Percentiles rank a stretch among this genome's conserved stretches.
Evolutionary conservation across 2,113 vertebrate genomes (phyloP).

Genomic region (Carettochelys insculpta): DNA sequence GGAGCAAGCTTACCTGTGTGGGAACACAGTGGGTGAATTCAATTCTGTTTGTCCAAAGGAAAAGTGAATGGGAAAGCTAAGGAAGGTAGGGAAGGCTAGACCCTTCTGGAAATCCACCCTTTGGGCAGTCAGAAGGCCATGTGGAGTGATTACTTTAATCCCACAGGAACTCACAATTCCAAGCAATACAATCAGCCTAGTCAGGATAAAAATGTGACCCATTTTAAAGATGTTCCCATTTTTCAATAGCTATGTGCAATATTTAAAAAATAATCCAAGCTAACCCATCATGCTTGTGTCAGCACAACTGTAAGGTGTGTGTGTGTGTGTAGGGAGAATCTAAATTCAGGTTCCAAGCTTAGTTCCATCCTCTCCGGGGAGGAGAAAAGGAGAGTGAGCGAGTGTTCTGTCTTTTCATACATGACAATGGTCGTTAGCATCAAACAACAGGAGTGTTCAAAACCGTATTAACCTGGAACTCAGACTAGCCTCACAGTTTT

Average conservation of each 20-base stretch:
- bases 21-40: neutral
- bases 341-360: neutral
- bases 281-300: fast-evolving
- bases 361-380: neutral
- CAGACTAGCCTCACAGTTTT: neutral
- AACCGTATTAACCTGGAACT: neutral
- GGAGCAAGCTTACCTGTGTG: neutral
- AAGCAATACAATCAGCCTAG: neutral
- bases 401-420: neutral
- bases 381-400: neutral
- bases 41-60: neutral
- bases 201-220: neutral
- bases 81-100: neutral
- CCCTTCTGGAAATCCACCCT: neutral
- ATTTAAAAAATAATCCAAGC: neutral
- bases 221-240: neutral
- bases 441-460: neutral
- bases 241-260: neutral
- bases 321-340: neutral
- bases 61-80: neutral
- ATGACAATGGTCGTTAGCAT: neutral
- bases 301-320: neutral
- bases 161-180: neutral
- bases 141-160: neutral
- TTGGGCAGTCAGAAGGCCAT: neutral